Base-by-base conservation (phyloP, 2,113 vertebrate species). In the Todiramphus chloris region DNA sequence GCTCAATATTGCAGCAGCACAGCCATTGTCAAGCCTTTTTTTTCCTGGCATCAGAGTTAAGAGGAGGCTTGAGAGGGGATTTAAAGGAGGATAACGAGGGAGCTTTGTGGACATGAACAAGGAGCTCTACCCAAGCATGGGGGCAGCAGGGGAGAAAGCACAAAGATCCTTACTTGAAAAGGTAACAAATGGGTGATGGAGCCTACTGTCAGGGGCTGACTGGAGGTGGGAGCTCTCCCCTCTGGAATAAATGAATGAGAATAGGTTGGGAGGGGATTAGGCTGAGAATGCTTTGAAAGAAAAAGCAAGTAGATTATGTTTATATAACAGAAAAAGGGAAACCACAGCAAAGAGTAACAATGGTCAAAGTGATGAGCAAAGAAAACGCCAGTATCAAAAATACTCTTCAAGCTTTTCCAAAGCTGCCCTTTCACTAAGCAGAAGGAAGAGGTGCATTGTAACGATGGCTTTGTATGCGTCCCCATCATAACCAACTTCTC, bases 191-290 rank as follows among this genome's bases (percentile, higher is more conserved):
- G 94, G 94, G 93, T 97, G 96, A 96, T 96, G 96, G 89, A 97
- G 77, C 93, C 95, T 95, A 93, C 95, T 93, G 91, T 97, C 96
- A 94, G 87, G 87, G 94, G 91, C 93, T 95, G 91, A 93, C 96
- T 97, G 94, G 94, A 97, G 95, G 96, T 97, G 96, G 96, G 89
- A 97, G 93, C 94, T 94, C 83, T 96, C 89, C 83, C 87, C 94
- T 96, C 89, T 94, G 91, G 95, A 96, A 97, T 97, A 96, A 97
- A 96, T 96, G 94, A 96, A 97, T 96, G 96, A 96, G 95, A 95
- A 96, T 96, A 92, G 94, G 74, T 91, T 96, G 95, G 95, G 96
- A 97, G 96, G 95, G 89, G 95, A 97, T 96, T 96, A 97, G 89
- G 58, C 91, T 89, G 94, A 89, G 93, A 96, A 81, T 43, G 83